Base-by-base conservation (phyloP, 2,113 vertebrate genomes). In the Charadrius vociferus region DNA sequence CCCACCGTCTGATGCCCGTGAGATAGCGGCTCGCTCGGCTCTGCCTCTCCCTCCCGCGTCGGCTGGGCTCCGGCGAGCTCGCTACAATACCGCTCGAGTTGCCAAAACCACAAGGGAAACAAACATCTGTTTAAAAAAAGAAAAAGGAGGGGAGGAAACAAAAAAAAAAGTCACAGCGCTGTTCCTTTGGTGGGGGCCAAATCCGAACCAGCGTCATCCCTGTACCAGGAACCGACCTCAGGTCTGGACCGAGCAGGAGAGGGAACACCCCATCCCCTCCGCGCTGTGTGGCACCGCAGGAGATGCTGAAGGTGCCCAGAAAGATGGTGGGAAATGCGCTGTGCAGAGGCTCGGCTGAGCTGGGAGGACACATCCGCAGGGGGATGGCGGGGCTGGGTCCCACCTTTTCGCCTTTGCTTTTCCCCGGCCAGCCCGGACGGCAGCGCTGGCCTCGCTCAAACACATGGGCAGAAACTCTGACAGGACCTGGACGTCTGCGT, bases 201-300 rank as follows among this genome's bases (percentile, higher is more conserved):
- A n/a, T 14, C 41, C 1, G 3, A 53, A 30, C 10, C 39, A 36
- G 27, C 0, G 0, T 12, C 10, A 0, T 27, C 36, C 22, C 53
- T 32, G 9, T 27, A 43, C 47, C n/a, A 18, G 47, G 47, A 80
- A 21, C 32, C 1, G 4, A 16, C 32, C 41, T 29, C 7, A 4
- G 26, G 26, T 32, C 43, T 7, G 24, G 71, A n/a, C 65, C n/a
- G 17, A 67, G 93, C 47, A 26, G 27, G 34, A 88, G 84, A 75
- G 86, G 91, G 80, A 86, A 86, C 92, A 80, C 88, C 68, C 53
- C 95, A 94, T 26, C 63, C 58, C 30, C 24, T 63, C 77, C 0
- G 1, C 55, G 41, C 66, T 19, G 10, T 45, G 39, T 75, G 52
- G 68, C 55, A 4, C 45, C 0, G 0, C n/a, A 53, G 80, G 62